Conservation (phyloP, 1,140 invertebrate genomes). For the Laupala kohalensis region DNA sequence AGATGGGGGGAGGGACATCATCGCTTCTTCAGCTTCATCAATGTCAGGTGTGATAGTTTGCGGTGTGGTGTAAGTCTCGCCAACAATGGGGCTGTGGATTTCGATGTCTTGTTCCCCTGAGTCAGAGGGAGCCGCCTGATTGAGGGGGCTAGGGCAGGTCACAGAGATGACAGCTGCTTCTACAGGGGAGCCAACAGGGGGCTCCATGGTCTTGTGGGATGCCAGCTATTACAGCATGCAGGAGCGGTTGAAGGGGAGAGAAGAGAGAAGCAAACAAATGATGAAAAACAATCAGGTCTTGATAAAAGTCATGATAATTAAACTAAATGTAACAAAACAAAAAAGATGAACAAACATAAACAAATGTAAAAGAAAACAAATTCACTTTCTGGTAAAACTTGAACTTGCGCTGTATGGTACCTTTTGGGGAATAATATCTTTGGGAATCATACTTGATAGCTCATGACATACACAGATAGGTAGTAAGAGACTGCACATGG, state of each 20-base stretch:
- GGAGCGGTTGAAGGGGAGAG: background rate
- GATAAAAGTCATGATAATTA: background rate
- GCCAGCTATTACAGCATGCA: background rate
- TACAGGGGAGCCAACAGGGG: background rate
- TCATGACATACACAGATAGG: too few species aligned
- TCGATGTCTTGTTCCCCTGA: background rate
- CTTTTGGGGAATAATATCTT: too few species aligned
- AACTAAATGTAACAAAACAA: background rate
- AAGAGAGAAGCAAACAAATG: conserved; percentile 8
- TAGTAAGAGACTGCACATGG: too few species aligned
- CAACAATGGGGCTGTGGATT: background rate
- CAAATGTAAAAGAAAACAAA: background rate
- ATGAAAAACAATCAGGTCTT: conserved; percentile 2
- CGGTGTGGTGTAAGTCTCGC: background rate
- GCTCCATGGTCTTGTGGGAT: conserved; percentile 2
- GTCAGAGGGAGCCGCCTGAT: background rate
- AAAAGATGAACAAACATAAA: background rate
- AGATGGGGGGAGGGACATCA: background rate
- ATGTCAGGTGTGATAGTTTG: conserved; percentile 1
- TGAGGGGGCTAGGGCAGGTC: conserved; percentile 1
- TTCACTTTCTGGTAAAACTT: background rate
- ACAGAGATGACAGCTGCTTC: conserved; percentile 1
- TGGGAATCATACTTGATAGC: too few species aligned
- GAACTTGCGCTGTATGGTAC: too few species aligned
- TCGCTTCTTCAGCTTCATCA: conserved; percentile 4